Evolutionary conservation across 2,797 vertebrate species (phyloP).

Genomic region (Coluber constrictor): DNA sequence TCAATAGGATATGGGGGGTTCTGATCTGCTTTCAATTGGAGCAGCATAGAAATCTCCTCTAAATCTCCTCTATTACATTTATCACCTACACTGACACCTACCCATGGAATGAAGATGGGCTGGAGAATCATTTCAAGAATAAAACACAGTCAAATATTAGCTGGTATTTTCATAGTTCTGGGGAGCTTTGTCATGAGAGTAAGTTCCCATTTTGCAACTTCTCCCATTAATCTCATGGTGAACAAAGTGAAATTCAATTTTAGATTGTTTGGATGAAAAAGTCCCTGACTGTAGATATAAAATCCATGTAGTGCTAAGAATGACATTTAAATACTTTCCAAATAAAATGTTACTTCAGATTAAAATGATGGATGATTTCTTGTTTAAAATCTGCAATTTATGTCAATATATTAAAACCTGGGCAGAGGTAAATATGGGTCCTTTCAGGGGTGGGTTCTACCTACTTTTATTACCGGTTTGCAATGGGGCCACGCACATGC

Average conservation of each 20-base stretch:
- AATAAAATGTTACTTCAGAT: not conserved
- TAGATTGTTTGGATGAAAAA: not conserved
- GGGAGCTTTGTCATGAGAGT: not conserved
- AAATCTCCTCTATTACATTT: not conserved
- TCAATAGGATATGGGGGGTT: not conserved
- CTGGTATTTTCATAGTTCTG: not conserved
- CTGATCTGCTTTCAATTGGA: not conserved
- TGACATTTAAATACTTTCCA: not conserved
- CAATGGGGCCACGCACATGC: too few relatives aligned
- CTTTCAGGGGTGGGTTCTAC: not conserved
- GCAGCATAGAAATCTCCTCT: not conserved
- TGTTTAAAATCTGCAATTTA: not conserved
- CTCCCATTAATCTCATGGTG: not conserved
- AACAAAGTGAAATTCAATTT: not conserved
- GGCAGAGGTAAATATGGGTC: not conserved
- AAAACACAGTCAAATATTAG: not conserved
- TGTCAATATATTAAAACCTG: not conserved
- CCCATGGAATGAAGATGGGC: not conserved
- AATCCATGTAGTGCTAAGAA: not conserved
- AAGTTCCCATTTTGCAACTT: not conserved
- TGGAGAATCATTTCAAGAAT: not conserved
- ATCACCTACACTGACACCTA: not conserved
- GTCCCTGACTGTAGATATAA: not conserved
- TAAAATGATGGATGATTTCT: not conserved
- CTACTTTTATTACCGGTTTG: too few relatives aligned